Percentiles rank a stretch among this genome's conserved stretches.
These are phyloP conservation scores for Chondrosia reniformis DNA, from an alignment of 37 sponge, comb jelly and placozoan genomes.

Conservation along the genomic window DNA sequence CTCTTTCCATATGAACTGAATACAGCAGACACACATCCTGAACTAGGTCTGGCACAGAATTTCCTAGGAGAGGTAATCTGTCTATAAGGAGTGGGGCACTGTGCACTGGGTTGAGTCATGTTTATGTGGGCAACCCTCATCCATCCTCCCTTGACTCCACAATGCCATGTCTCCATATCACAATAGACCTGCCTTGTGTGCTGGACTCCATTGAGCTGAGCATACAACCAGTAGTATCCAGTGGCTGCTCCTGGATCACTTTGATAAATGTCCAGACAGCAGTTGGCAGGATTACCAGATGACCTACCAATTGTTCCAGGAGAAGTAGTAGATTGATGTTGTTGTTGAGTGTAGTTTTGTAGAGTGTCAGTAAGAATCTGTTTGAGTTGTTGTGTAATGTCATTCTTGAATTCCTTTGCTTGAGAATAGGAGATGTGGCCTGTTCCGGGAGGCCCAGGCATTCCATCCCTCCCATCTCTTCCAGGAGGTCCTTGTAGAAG, in stretches of 20 bases:
- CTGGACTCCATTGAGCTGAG: background rate
- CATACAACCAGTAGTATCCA: background rate
- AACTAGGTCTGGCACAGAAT: background rate
- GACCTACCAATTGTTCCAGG: background rate
- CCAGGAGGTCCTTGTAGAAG: background rate
- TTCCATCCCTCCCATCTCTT: conserved; percentile 11
- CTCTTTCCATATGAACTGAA: background rate
- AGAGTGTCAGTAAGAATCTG: background rate
- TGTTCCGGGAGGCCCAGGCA: background rate
- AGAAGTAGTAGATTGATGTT: background rate
- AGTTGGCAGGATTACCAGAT: background rate
- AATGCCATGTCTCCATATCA: background rate
- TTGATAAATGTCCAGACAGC: background rate
- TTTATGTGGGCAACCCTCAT: conserved; percentile 14
- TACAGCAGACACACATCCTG: background rate
- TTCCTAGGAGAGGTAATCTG: background rate
- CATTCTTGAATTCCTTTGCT: background rate
- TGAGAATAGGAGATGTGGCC: background rate
- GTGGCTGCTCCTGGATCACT: background rate
- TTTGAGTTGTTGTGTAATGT: background rate
- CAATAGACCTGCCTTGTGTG: background rate
- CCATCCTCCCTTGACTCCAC: conserved; percentile 25
- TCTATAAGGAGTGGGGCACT: background rate
- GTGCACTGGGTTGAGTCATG: background rate
- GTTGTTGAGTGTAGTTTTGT: background rate